Percentiles rank a stretch among this genome's conserved stretches.
Conservation (phyloP, 30 jellyfish, hydroid and myxozoan genomes). For the Rhopilema esculentum region DNA sequence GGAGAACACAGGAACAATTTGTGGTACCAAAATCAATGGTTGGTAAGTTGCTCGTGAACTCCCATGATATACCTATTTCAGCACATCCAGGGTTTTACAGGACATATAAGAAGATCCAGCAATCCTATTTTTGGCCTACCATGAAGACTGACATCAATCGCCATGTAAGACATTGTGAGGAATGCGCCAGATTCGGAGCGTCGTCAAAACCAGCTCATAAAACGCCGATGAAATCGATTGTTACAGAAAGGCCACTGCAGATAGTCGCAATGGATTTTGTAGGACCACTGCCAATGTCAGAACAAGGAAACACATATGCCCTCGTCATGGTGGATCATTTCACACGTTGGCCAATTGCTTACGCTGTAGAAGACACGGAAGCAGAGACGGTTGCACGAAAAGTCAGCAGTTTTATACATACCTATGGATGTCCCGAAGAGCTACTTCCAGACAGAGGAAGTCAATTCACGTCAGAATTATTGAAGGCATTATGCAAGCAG, state of each 20-base stretch:
- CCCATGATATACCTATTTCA: slow-evolving; percentile 34
- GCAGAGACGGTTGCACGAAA: slow-evolving; percentile 63
- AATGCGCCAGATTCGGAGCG: slow-evolving; percentile 47
- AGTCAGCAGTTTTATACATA: slow-evolving; percentile 15
- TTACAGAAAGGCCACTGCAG: slow-evolving; percentile 20
- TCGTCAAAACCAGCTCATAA: slow-evolving; percentile 55
- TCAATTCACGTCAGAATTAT: slow-evolving; percentile 20
- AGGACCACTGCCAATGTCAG: slow-evolving; percentile 51
- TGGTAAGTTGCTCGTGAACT: slow-evolving; percentile 43
- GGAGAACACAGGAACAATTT: slow-evolving; percentile 22
- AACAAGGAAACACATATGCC: slow-evolving; percentile 52
- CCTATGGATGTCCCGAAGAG: slow-evolving; percentile 57
- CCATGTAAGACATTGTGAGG: slow-evolving; percentile 49
- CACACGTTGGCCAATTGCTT: slow-evolving; percentile 55
- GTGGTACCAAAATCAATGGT: slow-evolving; percentile 34
- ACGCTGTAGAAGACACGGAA: too few species aligned
- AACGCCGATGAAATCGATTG: slow-evolving; percentile 61
- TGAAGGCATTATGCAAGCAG: slow-evolving; percentile 36
- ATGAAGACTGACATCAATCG: slow-evolving; percentile 58
- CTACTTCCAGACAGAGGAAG: slow-evolving; percentile 60
- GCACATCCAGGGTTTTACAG: slow-evolving; percentile 64
- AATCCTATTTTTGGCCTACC: slow-evolving; percentile 52
- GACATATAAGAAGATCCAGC: slow-evolving; percentile 54
- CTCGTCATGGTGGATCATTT: slow-evolving; percentile 65
- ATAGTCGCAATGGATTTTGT: slow-evolving; percentile 70